phyloP scores from a whole-genome alignment of 2,113 vertebrate genomes.

The Elachura formosa region DNA sequence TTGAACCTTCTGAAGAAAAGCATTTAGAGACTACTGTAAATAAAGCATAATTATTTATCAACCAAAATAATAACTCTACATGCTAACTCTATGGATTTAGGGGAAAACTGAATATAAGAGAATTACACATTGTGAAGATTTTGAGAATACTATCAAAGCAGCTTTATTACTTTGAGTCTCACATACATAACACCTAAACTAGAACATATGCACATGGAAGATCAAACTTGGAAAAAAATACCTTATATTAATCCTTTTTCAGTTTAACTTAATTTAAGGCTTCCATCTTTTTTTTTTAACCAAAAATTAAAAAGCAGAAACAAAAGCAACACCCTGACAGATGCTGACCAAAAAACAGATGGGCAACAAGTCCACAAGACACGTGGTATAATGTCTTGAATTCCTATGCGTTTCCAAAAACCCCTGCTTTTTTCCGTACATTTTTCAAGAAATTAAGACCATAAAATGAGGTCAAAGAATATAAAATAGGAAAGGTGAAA shows the following conservation, averaged over 20 bases:
- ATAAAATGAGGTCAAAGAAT: neutral
- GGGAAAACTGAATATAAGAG: neutral
- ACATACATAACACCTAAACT: neutral
- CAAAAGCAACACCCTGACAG: neutral
- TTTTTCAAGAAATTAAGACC: neutral
- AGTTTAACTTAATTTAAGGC: neutral
- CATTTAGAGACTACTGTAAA: neutral
- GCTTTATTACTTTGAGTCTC: neutral
- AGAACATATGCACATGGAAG: neutral
- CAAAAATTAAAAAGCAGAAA: neutral
- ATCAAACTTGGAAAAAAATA: neutral
- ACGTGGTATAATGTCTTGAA: neutral
- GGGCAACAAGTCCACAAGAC: neutral
- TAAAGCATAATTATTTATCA: neutral
- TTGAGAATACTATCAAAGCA: neutral
- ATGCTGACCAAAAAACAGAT: neutral
- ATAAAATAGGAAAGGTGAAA: neutral
- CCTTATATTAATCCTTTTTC: neutral
- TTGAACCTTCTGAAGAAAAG: neutral
- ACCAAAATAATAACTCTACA: neutral
- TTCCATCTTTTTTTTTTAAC: neutral
- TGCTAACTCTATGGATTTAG: neutral
- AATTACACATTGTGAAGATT: neutral
- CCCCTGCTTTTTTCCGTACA: neutral
- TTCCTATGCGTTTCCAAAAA: neutral